phyloP scores from a whole-genome alignment of 2,888 invertebrate genomes.

The Neuroscelio doddi region DNA sequence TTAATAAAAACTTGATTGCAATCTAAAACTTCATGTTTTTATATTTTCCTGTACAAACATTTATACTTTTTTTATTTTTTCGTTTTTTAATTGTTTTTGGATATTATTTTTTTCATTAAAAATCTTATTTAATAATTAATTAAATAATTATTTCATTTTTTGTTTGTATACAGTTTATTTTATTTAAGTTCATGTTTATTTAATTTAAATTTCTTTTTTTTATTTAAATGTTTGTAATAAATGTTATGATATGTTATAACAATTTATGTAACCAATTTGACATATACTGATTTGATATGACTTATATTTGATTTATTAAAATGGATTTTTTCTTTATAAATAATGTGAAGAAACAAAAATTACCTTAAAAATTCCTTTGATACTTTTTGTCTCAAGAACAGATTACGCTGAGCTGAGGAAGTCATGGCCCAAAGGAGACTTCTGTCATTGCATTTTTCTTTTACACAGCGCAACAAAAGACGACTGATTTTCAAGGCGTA shows the following conservation, averaged over 20 bases:
- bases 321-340: background rate
- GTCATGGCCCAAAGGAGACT: slow-evolving; percentile 59
- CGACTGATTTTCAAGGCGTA: background rate
- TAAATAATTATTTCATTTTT: too few relatives aligned
- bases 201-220: background rate
- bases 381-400: slow-evolving; percentile 49
- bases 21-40: too few relatives aligned
- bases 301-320: background rate
- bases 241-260: too few relatives aligned
- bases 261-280: slow-evolving; percentile 1
- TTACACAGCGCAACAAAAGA: slow-evolving; percentile 2
- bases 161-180: too few relatives aligned
- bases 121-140: too few relatives aligned
- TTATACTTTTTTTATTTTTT: too few relatives aligned
- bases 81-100: too few relatives aligned
- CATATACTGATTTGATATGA: background rate
- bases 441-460: slow-evolving; percentile 52
- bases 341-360: slow-evolving; percentile 8
- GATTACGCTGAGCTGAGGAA: slow-evolving; percentile 50
- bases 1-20: too few relatives aligned
- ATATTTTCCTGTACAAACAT: too few relatives aligned
- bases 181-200: too few relatives aligned
- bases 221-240: background rate
- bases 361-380: slow-evolving; percentile 51
- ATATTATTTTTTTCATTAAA: too few relatives aligned